Percentiles rank a stretch among this genome's conserved stretches.
phyloP scores from a whole-genome alignment of 1,140 invertebrate species.

The Musca domestica region DNA sequence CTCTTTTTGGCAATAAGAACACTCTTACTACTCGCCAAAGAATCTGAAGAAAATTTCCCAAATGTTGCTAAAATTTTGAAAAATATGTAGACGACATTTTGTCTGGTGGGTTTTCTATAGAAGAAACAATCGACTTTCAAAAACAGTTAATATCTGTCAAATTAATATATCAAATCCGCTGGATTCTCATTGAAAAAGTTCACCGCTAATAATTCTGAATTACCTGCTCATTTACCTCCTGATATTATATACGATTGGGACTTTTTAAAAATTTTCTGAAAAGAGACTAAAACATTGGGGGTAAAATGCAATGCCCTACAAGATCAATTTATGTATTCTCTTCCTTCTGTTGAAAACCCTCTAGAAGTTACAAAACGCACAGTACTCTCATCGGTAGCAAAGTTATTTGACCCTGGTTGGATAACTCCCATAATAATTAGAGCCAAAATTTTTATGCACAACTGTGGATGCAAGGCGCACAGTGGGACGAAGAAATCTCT shows the following conservation, averaged over 20 bases:
- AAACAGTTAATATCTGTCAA: background rate
- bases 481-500: background rate
- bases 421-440: background rate
- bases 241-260: background rate
- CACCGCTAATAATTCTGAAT: background rate
- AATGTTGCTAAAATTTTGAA: too few species aligned
- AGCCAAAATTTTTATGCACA: constrained; percentile 8
- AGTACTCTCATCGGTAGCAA: too few species aligned
- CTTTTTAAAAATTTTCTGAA: background rate
- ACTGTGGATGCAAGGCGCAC: background rate
- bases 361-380: background rate
- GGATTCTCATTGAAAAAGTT: constrained; percentile 1
- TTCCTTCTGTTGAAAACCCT: background rate
- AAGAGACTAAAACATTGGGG: background rate
- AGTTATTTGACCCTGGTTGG: constrained; percentile 3
- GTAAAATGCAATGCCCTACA: background rate
- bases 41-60: background rate
- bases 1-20: constrained; percentile 1
- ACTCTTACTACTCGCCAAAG: background rate
- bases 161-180: background rate
- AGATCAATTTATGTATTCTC: background rate
- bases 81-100: too few species aligned
- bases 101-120: background rate
- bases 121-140: background rate
- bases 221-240: background rate